Evolutionary conservation across 1,140 invertebrate genomes (phyloP).

Genomic region (Chrysomallon squamiferum): DNA sequence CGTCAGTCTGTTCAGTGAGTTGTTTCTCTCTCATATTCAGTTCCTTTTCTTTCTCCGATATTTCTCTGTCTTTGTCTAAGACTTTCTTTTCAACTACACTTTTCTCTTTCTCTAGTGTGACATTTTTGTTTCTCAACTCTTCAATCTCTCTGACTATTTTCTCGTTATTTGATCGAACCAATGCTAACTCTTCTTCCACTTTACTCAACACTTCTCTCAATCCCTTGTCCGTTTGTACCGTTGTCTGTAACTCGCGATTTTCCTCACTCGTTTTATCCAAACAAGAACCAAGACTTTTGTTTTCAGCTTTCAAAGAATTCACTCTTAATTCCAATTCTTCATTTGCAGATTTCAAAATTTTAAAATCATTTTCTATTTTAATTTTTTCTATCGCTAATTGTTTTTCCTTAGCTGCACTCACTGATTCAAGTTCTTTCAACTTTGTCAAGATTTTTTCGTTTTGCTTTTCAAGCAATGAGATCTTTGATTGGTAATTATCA

Average conservation of each 20-base stretch:
- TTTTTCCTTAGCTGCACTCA: constrained; percentile 2
- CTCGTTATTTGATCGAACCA: background rate
- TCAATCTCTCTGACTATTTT: background rate
- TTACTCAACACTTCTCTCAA: constrained; percentile 15
- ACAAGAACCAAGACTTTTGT: background rate
- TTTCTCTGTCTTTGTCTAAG: constrained; percentile 7
- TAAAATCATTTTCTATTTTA: background rate
- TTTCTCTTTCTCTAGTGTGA: constrained; percentile 13
- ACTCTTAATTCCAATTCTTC: constrained; percentile 5
- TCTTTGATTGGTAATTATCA: background rate
- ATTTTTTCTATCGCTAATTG: constrained; percentile 3
- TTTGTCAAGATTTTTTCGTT: constrained; percentile 10
- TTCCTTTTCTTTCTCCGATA: constrained; percentile 12
- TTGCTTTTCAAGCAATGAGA: constrained; percentile 3
- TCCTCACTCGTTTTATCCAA: background rate
- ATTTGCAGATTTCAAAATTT: constrained; percentile 6
- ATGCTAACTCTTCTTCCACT: constrained; percentile 6
- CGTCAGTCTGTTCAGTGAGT: no score
- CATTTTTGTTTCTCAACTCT: constrained; percentile 1
- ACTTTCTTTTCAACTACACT: constrained; percentile 8
- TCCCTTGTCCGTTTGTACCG: constrained; percentile 11
- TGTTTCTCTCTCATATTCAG: background rate
- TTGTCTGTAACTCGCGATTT: background rate
- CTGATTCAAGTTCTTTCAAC: constrained; percentile 4
- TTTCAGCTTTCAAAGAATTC: constrained; percentile 8